Evolutionary conservation across 2,113 vertebrate species (phyloP).

Genomic region (Orthochromis indermauri): DNA sequence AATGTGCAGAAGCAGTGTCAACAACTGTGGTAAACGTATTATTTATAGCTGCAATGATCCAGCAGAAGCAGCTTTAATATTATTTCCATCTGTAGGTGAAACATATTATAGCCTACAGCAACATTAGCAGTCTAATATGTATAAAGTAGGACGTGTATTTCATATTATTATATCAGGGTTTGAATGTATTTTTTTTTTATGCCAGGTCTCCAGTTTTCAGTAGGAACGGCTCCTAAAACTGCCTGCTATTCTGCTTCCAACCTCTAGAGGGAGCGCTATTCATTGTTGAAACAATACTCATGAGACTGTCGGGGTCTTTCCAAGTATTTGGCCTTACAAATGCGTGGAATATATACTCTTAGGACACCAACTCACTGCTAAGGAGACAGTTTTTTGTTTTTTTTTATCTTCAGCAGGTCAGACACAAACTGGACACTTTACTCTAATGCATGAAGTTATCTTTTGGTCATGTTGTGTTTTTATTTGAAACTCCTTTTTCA

Average conservation of each 20-base stretch:
- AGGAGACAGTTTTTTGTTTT: background rate
- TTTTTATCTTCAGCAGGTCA: background rate
- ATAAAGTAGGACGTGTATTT: background rate
- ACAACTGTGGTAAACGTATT: background rate
- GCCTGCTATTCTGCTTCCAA: background rate
- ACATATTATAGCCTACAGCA: background rate
- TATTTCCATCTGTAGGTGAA: background rate
- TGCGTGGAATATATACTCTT: background rate
- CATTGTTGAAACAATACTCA: background rate
- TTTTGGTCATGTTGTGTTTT: background rate
- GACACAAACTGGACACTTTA: background rate
- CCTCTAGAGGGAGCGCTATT: slow-evolving; percentile 1
- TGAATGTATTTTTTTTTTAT: background rate
- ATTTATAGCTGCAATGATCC: background rate
- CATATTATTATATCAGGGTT: background rate
- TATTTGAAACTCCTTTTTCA: background rate
- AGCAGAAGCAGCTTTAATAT: background rate
- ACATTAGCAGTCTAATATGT: background rate
- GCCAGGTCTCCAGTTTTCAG: background rate
- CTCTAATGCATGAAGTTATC: background rate
- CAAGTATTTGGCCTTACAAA: background rate
- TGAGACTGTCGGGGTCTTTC: background rate
- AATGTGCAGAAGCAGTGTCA: background rate
- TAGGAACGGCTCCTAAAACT: background rate
- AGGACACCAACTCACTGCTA: background rate